These are phyloP conservation scores for Petrolisthes manimaculis DNA, from an alignment of 2,888 invertebrate genomes.

Conservation along the genomic window DNA sequence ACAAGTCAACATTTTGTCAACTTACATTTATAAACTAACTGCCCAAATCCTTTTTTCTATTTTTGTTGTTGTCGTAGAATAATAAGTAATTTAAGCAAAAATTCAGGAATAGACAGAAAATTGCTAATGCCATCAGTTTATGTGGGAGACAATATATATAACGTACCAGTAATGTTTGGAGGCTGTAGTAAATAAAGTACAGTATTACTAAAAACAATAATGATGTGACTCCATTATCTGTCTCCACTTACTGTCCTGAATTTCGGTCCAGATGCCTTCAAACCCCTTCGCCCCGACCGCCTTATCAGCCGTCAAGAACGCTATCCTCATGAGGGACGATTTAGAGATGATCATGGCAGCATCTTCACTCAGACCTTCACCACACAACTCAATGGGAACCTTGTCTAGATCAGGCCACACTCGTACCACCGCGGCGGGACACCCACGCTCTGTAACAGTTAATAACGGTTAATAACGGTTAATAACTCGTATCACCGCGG, in stretches of 20 bases:
- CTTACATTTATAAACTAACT: too few species aligned
- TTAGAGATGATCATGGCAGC: constrained; percentile 89
- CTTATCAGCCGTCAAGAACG: constrained; percentile 85
- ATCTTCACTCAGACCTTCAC: constrained; percentile 81
- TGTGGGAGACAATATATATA: too few species aligned
- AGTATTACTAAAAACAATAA: neutral
- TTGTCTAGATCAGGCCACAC: constrained; percentile 87
- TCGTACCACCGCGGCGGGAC: constrained; percentile 90
- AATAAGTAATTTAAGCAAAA: too few species aligned
- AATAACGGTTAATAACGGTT: too few species aligned
- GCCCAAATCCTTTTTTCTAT: too few species aligned
- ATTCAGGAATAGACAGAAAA: too few species aligned
- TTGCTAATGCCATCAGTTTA: too few species aligned
- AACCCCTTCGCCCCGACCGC: constrained; percentile 95
- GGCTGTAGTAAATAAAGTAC: neutral
- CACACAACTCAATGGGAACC: constrained; percentile 89
- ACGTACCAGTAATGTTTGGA: too few species aligned
- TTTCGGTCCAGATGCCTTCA: constrained; percentile 94
- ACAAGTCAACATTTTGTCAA: too few species aligned
- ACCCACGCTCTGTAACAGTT: constrained; percentile 80
- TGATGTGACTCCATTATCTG: constrained; percentile 66
- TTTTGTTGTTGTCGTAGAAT: too few species aligned
- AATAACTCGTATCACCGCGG: constrained; percentile 89
- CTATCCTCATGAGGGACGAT: constrained; percentile 87
- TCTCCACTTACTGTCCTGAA: constrained; percentile 70